Percentiles rank a stretch among this genome's conserved stretches.
phyloP scores from a whole-genome alignment of 2,113 vertebrate genomes.

The Limnothrissa miodon region DNA sequence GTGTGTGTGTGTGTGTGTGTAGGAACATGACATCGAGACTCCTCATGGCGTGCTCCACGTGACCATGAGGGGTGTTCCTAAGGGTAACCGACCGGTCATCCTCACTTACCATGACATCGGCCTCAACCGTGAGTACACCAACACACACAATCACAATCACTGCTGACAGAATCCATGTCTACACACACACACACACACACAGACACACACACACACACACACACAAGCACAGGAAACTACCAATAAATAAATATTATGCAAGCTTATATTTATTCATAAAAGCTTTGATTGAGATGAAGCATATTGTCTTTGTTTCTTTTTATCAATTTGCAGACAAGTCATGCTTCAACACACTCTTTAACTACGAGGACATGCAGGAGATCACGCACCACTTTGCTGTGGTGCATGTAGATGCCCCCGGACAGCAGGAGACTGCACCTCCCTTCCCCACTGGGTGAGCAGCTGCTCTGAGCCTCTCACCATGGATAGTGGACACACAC shows the following conservation, averaged over 20 bases:
- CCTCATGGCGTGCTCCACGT: conserved; percentile 90
- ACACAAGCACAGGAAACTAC: no score
- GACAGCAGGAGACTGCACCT: conserved; percentile 90
- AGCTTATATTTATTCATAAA: no score
- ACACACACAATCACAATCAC: not conserved
- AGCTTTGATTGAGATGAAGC: no score
- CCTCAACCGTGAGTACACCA: conserved; percentile 89
- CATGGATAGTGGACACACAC: not conserved
- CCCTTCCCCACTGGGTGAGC: conserved; percentile 89
- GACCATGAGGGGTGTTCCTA: conserved; percentile 88
- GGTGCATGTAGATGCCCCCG: conserved; percentile 92
- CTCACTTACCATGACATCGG: conserved; percentile 98
- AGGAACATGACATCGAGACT: conserved; percentile 98
- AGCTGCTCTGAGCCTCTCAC: not conserved
- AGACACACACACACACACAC: not conserved
- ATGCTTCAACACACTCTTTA: conserved; percentile 98
- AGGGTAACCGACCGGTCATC: conserved; percentile 92
- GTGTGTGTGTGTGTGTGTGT: conserved; percentile 46
- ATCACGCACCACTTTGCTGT: conserved; percentile 96
- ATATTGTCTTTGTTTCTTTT: not conserved
- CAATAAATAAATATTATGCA: no score
- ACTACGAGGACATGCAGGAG: conserved; percentile 97
- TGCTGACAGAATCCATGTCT: not conserved
- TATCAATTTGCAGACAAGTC: conserved; percentile 83
- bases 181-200: not conserved